Base-by-base conservation (phyloP, 1,140 invertebrate species). In the Sycobia sp. region DNA sequence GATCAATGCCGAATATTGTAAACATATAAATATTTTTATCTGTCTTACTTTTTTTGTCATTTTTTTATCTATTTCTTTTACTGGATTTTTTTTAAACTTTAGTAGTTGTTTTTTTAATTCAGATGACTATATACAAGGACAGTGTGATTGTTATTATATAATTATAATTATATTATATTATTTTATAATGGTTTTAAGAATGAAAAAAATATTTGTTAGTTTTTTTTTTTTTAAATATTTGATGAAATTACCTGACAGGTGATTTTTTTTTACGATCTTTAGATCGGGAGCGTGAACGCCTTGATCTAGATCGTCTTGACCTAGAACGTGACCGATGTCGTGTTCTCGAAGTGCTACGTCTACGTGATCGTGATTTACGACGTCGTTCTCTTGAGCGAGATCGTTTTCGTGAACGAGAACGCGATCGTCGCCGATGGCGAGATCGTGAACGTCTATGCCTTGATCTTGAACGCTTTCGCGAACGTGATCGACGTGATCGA, bases 401-500 rank as follows among this genome's bases (percentile, higher is more conserved):
- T 14, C 66, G 56, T 4, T 84, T 75, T 62, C 81, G 82, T 18
- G 76, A 86, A 49, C 70, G 79, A 0, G 83, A 84, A 3, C 77
- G 73, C 0, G 83, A 83, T 16, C 81, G 73, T 2, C 75, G 76
- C 27, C 79, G 71, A 47, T 77, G 76, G 9, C 57, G 76, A 0
- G 83, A 85, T 43, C 82, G 78, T 0, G 83, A 83, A 32, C 84
- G 76, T 55, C 82, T 83, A 51, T 89, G 87, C 8, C 89, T 84
- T 0, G 88, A 90, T 9, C 84, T 75, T 1, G 85, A 86, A 11
- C 85, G 78, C 47, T 81, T 80, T 1, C 85, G 71, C 0, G 84
- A 86, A 51, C 83, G 73, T 1, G 84, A 86, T 7, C 83, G 72
- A 43, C 83, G 71, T 36, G 81, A 76, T 14, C 84, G 83, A 16